Conservation (phyloP, 2,888 invertebrate species). For the Dryobota labecula region DNA sequence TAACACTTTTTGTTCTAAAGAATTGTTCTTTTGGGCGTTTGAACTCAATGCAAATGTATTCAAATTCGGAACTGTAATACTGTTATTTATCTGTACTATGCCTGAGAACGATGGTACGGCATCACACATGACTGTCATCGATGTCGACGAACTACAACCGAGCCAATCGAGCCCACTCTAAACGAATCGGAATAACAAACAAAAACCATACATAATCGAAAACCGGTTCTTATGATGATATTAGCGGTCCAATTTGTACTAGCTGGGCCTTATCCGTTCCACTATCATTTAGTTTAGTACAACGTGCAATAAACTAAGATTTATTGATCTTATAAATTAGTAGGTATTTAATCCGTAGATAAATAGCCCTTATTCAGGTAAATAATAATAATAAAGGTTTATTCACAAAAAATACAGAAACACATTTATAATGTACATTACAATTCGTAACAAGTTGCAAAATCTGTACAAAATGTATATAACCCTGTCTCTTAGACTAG, state of each 20-base stretch:
- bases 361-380: constrained; percentile 3
- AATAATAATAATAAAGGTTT: too few relatives aligned
- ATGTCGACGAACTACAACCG: constrained; percentile 44
- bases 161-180: constrained; percentile 24
- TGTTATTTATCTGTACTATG: constrained; percentile 15
- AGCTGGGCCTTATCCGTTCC: constrained; percentile 49
- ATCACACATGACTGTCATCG: constrained; percentile 22
- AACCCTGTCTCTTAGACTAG: too few relatives aligned
- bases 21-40: not conserved
- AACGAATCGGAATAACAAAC: constrained; percentile 38
- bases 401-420: too few relatives aligned
- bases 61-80: constrained; percentile 25
- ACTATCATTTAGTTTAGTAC: constrained; percentile 14
- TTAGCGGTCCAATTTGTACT: constrained; percentile 28
- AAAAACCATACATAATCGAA: constrained; percentile 39
- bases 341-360: constrained; percentile 31
- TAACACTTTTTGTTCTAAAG: too few relatives aligned
- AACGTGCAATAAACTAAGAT: constrained; percentile 19
- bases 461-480: too few relatives aligned
- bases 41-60: constrained; percentile 21
- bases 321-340: constrained; percentile 32
- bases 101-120: not conserved
- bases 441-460: too few relatives aligned
- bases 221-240: constrained; percentile 50
- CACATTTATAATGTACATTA: too few relatives aligned